Percentiles rank a stretch among this genome's conserved stretches.
Conservation (phyloP, 2,113 vertebrate genomes). For the Puntigrus tetrazona region DNA sequence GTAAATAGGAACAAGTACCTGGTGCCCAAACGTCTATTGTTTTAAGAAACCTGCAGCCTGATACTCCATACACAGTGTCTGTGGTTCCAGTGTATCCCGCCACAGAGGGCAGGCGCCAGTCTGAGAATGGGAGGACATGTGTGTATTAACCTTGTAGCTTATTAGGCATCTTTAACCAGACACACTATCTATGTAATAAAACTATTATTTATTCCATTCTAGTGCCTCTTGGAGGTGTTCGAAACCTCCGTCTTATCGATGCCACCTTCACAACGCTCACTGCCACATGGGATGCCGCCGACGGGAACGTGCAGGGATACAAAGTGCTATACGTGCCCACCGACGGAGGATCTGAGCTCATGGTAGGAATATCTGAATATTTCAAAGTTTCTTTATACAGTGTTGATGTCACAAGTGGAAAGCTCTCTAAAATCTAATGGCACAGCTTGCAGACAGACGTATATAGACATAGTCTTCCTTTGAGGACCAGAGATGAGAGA, state of each 20-base stretch:
- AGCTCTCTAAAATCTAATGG: conserved; percentile 21
- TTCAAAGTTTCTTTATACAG: neutral
- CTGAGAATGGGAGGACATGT: conserved; percentile 92
- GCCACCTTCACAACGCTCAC: conserved; percentile 89
- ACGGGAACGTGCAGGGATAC: conserved; percentile 92
- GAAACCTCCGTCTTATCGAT: conserved; percentile 82
- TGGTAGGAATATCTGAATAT: conserved; percentile 72
- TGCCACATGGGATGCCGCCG: conserved; percentile 88
- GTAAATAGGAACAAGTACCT: conserved; percentile 84
- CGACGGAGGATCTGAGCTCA: conserved; percentile 81
- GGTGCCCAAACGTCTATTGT: conserved; percentile 83
- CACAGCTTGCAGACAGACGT: neutral
- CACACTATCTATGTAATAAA: neutral
- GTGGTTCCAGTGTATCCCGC: conserved; percentile 85
- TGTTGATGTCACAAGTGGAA: conserved; percentile 28
- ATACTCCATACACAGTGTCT: conserved; percentile 86
- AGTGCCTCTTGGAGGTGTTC: conserved; percentile 75
- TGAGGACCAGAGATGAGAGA: neutral
- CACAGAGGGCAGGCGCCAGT: conserved; percentile 87
- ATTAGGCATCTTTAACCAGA: neutral
- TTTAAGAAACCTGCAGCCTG: conserved; percentile 87
- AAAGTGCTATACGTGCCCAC: conserved; percentile 84
- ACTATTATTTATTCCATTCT: neutral
- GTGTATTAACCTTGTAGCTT: conserved; percentile 51
- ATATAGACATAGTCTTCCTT: neutral